A percentile compares a stretch with the other conserved stretches of the same genome.
These are phyloP conservation scores for Macrotus californicus DNA, from an alignment of 2,113 vertebrate species.

Conservation along the genomic window DNA sequence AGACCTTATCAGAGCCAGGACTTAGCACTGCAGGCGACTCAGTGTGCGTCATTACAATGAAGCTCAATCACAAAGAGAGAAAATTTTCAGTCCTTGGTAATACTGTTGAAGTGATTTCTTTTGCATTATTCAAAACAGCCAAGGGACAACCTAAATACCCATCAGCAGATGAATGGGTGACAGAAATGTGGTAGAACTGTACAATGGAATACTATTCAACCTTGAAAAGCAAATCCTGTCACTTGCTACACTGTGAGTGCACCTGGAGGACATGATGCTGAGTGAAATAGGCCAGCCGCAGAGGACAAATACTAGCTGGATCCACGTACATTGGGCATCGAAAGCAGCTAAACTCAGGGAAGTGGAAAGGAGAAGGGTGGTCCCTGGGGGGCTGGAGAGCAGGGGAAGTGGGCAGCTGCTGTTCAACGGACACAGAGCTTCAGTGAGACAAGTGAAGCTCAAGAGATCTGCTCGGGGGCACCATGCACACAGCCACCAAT, in stretches of 20 bases:
- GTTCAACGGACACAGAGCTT: too few relatives aligned
- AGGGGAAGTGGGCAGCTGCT: fast-evolving
- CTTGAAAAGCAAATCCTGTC: not conserved
- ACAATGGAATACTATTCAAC: not conserved
- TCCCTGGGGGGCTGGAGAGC: too few relatives aligned
- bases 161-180: too few relatives aligned
- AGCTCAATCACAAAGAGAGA: not conserved
- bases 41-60: not conserved
- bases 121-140: not conserved
- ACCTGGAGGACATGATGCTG: not conserved
- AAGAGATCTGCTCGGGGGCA: fast-evolving
- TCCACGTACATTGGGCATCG: not conserved
- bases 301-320: not conserved
- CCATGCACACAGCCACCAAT: fast-evolving
- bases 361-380: not conserved
- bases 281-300: not conserved
- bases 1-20: not conserved
- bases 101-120: not conserved
- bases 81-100: not conserved
- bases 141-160: not conserved
- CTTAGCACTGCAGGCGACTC: not conserved
- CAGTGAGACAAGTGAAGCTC: too few relatives aligned
- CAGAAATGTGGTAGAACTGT: not conserved
- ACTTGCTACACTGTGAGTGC: not conserved
- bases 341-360: not conserved